Evolutionary conservation across 2,113 vertebrate genomes (phyloP), one percentile per base, ranked within the genome.

Genomic region (Blennius ocellaris): DNA sequence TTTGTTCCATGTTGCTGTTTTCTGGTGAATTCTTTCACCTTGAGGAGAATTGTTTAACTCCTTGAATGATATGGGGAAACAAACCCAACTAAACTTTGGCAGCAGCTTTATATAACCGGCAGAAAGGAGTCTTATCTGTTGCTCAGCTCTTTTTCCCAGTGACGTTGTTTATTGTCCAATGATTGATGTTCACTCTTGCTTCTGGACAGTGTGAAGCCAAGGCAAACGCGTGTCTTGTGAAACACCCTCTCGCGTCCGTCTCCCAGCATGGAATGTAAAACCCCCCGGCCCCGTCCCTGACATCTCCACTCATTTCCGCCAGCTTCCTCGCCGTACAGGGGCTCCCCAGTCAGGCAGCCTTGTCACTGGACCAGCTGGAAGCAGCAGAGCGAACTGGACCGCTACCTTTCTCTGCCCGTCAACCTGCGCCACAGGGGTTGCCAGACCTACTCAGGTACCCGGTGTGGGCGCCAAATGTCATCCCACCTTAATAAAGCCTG

Each of bases 281-380:
- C n/a, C n/a, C 52, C 12, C 12, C 57, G 49, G 49, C 66, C 36
- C 72, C 57, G 0, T 77, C 79, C 70, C 84, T 90, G 78, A 87
- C 79, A 66, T 90, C 58, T 92, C 73, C 71, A 57, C 85, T 85
- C 81, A 68, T 91, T 78, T 87, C 51, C 73, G 73, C 63, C 83
- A 93, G 93, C 83, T 48, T 89, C 87, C 84, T 89, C 87, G 0
- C 61, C 91, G 81, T 89, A 82, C 83, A 84, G 89, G 74, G 68
- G 63, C 69, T 65, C 44, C 59, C 84, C 60, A 51, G 73, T 78
- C 82, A 78, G 81, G 30, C 86, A 80, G 67, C 87, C 87, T 52
- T 80, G 78, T 55, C 76, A 72, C 76, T 90, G 92, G 87, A 90
- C 78, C 66, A 73, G 89, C 82, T 87, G 90, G 88, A 88, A 76